These are phyloP conservation scores for Tridacna crocea DNA, from an alignment of 2,888 invertebrate genomes.

Conservation along the genomic window DNA sequence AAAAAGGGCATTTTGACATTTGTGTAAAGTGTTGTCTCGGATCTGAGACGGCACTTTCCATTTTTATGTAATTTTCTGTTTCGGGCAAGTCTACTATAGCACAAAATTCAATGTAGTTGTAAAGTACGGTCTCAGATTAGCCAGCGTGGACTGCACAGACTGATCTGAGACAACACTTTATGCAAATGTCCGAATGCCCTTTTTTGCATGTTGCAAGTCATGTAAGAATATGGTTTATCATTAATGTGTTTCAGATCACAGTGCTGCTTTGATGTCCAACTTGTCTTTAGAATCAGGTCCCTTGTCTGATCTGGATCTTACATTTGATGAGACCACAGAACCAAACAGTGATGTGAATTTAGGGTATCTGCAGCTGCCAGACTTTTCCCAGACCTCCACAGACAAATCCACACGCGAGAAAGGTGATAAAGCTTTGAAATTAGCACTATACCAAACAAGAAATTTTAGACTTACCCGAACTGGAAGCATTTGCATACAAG, in stretches of 20 bases:
- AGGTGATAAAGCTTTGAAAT: slow-evolving; percentile 19
- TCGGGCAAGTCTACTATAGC: no score
- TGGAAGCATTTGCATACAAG: background rate
- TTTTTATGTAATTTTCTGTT: no score
- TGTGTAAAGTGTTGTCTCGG: no score
- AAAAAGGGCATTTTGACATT: no score
- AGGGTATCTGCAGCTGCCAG: slow-evolving; percentile 27
- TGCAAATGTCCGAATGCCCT: no score
- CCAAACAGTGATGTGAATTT: slow-evolving; percentile 9
- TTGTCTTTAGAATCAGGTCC: slow-evolving; percentile 53
- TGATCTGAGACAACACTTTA: no score
- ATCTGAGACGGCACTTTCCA: no score
- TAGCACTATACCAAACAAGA: background rate
- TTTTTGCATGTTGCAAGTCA: background rate
- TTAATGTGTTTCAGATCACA: slow-evolving; percentile 10
- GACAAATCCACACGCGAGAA: slow-evolving; percentile 1
- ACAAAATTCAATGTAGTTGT: no score
- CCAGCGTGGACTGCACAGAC: no score
- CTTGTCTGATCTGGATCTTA: slow-evolving; percentile 51
- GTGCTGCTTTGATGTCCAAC: slow-evolving; percentile 26
- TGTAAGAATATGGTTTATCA: background rate
- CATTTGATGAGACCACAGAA: slow-evolving; percentile 3
- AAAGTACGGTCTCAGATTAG: no score
- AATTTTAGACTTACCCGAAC: background rate
- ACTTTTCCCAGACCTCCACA: background rate